These are phyloP conservation scores for Arctia plantaginis DNA, from an alignment of 2,888 invertebrate genomes.

Conservation along the genomic window DNA sequence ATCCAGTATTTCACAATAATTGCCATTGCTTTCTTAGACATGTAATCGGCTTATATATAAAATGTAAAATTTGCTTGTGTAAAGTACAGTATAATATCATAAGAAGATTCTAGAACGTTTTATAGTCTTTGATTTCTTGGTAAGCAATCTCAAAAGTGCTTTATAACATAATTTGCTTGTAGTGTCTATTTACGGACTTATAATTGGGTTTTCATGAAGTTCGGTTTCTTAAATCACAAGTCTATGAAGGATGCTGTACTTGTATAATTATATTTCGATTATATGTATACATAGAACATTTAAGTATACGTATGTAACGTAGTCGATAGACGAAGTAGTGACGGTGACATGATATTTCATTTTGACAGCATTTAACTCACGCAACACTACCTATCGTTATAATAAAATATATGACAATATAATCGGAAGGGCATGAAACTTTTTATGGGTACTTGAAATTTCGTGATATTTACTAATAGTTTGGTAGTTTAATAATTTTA, in stretches of 20 bases:
- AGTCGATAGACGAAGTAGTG: background rate
- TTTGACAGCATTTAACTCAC: background rate
- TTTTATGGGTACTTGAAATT: too few relatives aligned
- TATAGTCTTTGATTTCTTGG: background rate
- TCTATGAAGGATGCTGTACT: background rate
- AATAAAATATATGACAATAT: too few relatives aligned
- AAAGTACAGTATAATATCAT: slow-evolving; percentile 9
- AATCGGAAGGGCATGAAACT: too few relatives aligned
- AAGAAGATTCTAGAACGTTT: background rate
- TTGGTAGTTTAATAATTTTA: too few relatives aligned
- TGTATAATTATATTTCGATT: background rate
- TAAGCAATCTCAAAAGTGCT: background rate
- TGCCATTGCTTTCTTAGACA: slow-evolving; percentile 6
- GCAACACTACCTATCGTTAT: background rate
- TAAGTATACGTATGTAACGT: background rate
- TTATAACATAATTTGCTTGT: background rate
- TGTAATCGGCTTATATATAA: slow-evolving; percentile 20
- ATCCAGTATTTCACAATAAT: slow-evolving; percentile 9
- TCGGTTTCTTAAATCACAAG: background rate
- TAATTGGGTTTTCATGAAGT: background rate
- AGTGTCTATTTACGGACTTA: background rate
- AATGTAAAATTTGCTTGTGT: slow-evolving; percentile 8
- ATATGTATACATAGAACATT: background rate
- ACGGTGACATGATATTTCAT: background rate
- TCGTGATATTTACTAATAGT: too few relatives aligned